These are phyloP conservation scores for Procambarus clarkii DNA, from an alignment of 1,140 invertebrate genomes.

Conservation along the genomic window DNA sequence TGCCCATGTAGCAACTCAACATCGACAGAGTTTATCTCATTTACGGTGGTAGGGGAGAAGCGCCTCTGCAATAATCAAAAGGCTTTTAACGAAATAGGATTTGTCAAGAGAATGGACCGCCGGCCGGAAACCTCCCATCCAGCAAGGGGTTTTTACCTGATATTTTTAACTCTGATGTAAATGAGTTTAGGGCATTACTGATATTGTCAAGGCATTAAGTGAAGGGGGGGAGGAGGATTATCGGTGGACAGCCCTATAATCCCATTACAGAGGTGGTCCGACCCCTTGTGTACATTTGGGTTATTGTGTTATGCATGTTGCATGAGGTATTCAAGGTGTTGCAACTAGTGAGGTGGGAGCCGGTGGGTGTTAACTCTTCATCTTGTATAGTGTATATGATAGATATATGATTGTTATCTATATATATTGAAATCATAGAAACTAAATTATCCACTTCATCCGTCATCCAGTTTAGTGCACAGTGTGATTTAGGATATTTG, in stretches of 20 bases:
- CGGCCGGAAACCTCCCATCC: neutral
- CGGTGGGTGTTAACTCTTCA: too few relatives aligned
- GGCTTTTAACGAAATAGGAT: conserved; percentile 27
- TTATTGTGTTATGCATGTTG: too few relatives aligned
- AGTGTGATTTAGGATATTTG: too few relatives aligned
- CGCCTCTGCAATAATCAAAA: conserved; percentile 20
- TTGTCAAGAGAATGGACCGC: conserved; percentile 20
- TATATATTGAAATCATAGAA: too few relatives aligned
- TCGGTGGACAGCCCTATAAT: neutral
- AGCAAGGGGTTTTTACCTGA: neutral
- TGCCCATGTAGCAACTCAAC: neutral
- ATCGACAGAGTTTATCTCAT: conserved; percentile 5
- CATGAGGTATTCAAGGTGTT: too few relatives aligned
- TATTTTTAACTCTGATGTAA: conserved; percentile 13
- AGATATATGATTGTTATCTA: too few relatives aligned
- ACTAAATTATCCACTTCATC: too few relatives aligned
- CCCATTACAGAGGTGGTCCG: neutral
- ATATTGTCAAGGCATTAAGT: neutral
- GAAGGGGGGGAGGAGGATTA: neutral
- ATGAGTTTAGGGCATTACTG: conserved; percentile 32
- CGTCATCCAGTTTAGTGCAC: too few relatives aligned
- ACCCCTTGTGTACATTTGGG: too few relatives aligned
- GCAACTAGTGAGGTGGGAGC: too few relatives aligned
- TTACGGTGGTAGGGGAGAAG: neutral
- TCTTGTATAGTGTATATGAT: too few relatives aligned